Conservation (phyloP, 1,140 invertebrate genomes). For the Chironomus striatipennis region DNA sequence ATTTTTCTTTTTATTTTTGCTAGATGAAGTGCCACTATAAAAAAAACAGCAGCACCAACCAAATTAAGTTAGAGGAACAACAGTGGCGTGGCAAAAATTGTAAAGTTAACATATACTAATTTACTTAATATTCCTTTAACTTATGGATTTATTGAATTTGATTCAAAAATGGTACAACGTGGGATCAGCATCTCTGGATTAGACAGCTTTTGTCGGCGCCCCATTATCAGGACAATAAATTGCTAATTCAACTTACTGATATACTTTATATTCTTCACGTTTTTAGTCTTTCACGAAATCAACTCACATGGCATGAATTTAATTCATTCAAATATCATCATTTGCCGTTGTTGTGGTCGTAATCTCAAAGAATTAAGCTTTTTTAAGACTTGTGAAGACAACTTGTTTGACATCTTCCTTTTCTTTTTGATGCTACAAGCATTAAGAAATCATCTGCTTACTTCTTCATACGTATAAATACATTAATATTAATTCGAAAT, state of each 20-base stretch:
- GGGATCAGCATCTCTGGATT: background rate
- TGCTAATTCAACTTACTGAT: background rate
- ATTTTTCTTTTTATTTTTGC: too few relatives aligned
- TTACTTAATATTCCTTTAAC: background rate
- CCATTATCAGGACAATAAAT: background rate
- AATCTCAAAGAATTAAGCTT: background rate
- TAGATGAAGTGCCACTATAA: too few relatives aligned
- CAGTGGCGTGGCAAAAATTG: background rate
- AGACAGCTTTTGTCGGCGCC: background rate
- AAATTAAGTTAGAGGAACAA: background rate
- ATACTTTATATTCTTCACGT: background rate
- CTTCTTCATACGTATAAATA: background rate
- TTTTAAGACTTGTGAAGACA: background rate
- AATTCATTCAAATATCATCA: too few relatives aligned
- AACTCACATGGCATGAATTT: too few relatives aligned
- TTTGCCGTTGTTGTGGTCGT: too few relatives aligned
- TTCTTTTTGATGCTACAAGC: background rate
- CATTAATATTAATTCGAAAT: background rate
- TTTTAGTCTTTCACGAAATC: too few relatives aligned
- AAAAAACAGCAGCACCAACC: too few relatives aligned
- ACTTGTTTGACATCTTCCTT: constrained; percentile 13
- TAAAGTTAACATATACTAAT: background rate
- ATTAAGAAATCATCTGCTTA: background rate
- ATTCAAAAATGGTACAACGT: background rate
- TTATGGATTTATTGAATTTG: background rate